These are phyloP conservation scores for Aphidius ervi DNA, from an alignment of 1,140 invertebrate species.

Conservation along the genomic window DNA sequence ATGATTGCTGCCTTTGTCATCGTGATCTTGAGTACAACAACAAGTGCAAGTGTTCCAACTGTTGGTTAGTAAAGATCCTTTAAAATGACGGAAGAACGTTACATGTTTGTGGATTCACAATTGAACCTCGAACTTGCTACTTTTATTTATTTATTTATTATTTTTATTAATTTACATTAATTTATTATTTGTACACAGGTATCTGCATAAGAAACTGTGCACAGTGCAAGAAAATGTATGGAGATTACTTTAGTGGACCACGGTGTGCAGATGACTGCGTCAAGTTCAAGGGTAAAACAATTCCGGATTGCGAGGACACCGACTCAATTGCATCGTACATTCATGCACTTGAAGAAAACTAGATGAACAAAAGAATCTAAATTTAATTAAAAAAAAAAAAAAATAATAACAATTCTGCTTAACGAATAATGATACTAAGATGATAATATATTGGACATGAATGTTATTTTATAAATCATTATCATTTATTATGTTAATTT, in stretches of 20 bases:
- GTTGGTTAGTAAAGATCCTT: conserved; percentile 23
- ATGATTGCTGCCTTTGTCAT: conserved; percentile 22
- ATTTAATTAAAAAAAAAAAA: neutral
- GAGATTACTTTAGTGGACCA: conserved; percentile 77
- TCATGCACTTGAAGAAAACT: conserved; percentile 56
- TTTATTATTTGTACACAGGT: conserved; percentile 37
- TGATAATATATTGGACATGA: too few species aligned
- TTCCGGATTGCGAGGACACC: conserved; percentile 78
- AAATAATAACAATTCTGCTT: neutral
- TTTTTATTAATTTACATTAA: neutral
- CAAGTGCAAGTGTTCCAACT: conserved; percentile 13
- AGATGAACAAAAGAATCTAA: conserved; percentile 3
- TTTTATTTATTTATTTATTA: conserved; percentile 2
- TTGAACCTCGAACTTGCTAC: neutral
- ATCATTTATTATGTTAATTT: too few species aligned
- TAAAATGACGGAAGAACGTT: neutral
- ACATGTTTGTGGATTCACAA: neutral
- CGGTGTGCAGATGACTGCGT: conserved; percentile 77
- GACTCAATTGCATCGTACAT: conserved; percentile 76
- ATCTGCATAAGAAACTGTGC: conserved; percentile 81
- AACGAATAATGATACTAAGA: neutral
- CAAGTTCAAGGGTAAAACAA: conserved; percentile 74
- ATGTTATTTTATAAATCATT: too few species aligned
- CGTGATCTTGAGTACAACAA: conserved; percentile 16
- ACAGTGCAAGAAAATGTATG: conserved; percentile 83